Percentiles rank a stretch among this genome's conserved stretches.
These are phyloP conservation scores for Osmerus mordax DNA, from an alignment of 2,113 vertebrate genomes.

Conservation along the genomic window DNA sequence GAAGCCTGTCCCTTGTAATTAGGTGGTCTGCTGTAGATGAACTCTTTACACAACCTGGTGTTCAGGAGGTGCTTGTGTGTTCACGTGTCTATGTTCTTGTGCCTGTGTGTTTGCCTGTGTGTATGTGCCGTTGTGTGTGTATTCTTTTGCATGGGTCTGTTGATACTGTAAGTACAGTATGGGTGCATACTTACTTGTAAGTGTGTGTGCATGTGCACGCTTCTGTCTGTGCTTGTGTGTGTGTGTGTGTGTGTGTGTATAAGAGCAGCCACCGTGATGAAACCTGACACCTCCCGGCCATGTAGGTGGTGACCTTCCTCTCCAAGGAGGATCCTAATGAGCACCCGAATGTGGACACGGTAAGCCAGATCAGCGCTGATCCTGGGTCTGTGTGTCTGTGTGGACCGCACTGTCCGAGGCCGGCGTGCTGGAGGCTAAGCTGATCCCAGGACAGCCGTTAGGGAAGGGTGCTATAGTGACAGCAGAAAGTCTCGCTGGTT, in stretches of 20 bases:
- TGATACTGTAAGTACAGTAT: background rate
- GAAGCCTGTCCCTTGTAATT: too few species aligned
- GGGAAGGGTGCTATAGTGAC: background rate
- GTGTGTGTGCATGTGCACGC: background rate
- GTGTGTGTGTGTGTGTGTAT: background rate
- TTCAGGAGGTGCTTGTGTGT: background rate
- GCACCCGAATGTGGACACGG: background rate
- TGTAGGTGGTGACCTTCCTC: conserved; percentile 36
- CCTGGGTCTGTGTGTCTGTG: background rate
- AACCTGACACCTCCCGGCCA: conserved; percentile 65
- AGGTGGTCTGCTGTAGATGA: too few species aligned
- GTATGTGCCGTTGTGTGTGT: conserved; percentile 14
- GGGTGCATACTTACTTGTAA: conserved; percentile 10
- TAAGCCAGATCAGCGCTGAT: background rate
- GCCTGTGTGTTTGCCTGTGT: conserved; percentile 15
- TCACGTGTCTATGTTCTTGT: too few species aligned
- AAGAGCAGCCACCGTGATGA: conserved; percentile 58
- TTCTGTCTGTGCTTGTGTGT: background rate
- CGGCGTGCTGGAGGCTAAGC: background rate
- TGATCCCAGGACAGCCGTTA: background rate
- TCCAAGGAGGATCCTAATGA: conserved; percentile 18
- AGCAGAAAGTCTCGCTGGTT: background rate
- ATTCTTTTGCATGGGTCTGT: background rate
- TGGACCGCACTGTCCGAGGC: too few species aligned
- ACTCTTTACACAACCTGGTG: too few species aligned